Base-by-base conservation (phyloP, 2,797 vertebrate genomes). In the Steatocranus sp. region DNA sequence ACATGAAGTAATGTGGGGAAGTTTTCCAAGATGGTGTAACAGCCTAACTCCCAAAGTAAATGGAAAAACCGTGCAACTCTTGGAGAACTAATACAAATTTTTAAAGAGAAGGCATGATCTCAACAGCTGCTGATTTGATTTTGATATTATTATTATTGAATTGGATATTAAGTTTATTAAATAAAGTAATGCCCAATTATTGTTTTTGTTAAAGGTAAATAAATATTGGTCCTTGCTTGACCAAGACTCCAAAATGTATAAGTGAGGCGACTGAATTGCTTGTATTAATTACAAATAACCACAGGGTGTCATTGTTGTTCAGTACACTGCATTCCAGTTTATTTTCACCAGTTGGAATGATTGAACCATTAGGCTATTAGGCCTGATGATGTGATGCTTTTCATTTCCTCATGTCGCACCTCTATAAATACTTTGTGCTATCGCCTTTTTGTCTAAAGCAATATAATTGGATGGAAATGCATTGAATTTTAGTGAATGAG, bases 291-390 rank as follows among this genome's bases (percentile, higher is more conserved):
- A 5, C 34, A 41, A 76, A 56, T 18, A 23, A 75, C 89, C 92
- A 93, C 88, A 82, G 6, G 81, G 82, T 90, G 93, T 89, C 93
- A 58, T 75, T 92, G 81, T 92, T 88, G 88, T 68, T 82, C 80
- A 89, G 61, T 23, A 51, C 34, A 66, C 48, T 32, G 14, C 8
- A 48, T 43, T 76, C 17, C 3, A 54, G 9, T 51, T 83, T 36
- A 15, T 4, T 50, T 38, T 81, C 18, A 76, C 41, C 9, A 27
- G 15, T 76, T 3, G 4, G 30, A 41, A 61, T 61, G 10, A 30
- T 23, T 32, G 4, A 75, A 30, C 7, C 5, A 68, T 68, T 36
- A 18, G 14, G 41, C 15, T 4, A 25, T 2, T 17, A 56, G n/a
- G 48, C 11, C 1, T 18, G 8, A 14, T 50, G 3, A 66, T 14